Base-by-base conservation (phyloP, 2,888 invertebrate genomes). In the Standfussiana lucernea region DNA sequence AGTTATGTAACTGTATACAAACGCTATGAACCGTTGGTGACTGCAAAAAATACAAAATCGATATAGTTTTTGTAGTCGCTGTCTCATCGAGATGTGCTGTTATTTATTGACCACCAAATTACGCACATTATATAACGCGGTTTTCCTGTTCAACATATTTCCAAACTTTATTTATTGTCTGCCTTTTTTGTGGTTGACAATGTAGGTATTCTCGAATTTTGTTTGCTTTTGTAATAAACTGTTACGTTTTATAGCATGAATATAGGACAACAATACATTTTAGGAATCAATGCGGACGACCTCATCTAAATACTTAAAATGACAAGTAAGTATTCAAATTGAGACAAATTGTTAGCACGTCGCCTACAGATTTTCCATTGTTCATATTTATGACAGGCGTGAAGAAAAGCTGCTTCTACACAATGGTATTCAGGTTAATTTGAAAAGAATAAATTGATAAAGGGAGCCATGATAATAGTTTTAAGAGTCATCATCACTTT, bases 91-190 rank as follows among this genome's bases (percentile, higher is more conserved):
- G 83, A 88, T 84, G 82, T 76, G 72, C 80, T 78, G 84, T 86
- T 86, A 89, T 86, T 88, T 88, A 88, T 89, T 82, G 85, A 74
- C 81, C 69, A 78, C 83, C 79, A 87, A 89, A 89, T 89, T 89
- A 85, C 89, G 74, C 77, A 83, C 81, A 83, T 84, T 86, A 80
- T 79, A 74, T 80, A 82, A 78, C 81, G 75, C 70, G 70, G 75
- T 84, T 83, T 89, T 87, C 77, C 86, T 81, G 83, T 76, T 81
- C 77, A 87, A 83, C 80, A 86, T 83, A 80, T 86, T 87, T 40
- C 72, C 81, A 77, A 84, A 87, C 66, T 82, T 73, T 86, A 80
- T 88, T 84, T 82, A 81, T 80, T 56, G 71, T 62, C 61, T 66
- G 70, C 74, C 75, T 81, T 84, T 86, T 82, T 82, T 84, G 67